Conservation (phyloP, 2,888 invertebrate species). For the Linnaemya vulpina region DNA sequence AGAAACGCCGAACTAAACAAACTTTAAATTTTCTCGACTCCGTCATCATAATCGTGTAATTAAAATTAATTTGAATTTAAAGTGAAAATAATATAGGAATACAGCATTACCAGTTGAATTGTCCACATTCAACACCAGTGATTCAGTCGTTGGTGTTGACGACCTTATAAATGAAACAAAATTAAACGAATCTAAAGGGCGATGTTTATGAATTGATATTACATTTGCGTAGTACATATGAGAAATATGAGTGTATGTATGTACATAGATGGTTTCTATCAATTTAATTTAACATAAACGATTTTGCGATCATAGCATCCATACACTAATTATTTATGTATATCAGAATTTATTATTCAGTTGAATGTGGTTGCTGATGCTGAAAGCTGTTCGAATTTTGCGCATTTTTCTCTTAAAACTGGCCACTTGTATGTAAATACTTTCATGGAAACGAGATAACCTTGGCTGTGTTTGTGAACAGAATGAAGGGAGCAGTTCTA, state of each 20-base stretch:
- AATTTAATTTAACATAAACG: conserved; percentile 3
- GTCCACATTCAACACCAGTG: conserved; percentile 41
- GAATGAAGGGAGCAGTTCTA: conserved; percentile 26
- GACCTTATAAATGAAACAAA: conserved; percentile 14
- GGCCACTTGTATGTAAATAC: conserved; percentile 20
- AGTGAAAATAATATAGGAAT: conserved; percentile 7
- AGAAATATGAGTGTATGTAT: neutral
- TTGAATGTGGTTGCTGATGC: conserved; percentile 23
- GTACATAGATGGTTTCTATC: conserved; percentile 3
- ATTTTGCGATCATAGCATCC: neutral
- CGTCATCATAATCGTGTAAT: conserved; percentile 72
- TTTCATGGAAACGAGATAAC: conserved; percentile 69
- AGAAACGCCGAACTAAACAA: conserved; percentile 41
- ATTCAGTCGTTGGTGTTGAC: conserved; percentile 38
- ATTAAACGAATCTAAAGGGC: conserved; percentile 37
- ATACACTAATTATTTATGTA: neutral
- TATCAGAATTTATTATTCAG: conserved; percentile 34
- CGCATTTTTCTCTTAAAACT: conserved; percentile 42
- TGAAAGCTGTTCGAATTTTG: conserved; percentile 47
- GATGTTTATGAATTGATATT: conserved; percentile 32
- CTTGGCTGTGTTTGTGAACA: conserved; percentile 63
- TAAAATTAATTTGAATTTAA: conserved; percentile 63
- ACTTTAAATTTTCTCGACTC: conserved; percentile 64
- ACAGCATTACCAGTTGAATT: conserved; percentile 46
- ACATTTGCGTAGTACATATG: neutral